These are phyloP conservation scores for Clarias pachynema DNA, from an alignment of 2,797 vertebrate genomes.

Conservation along the genomic window DNA sequence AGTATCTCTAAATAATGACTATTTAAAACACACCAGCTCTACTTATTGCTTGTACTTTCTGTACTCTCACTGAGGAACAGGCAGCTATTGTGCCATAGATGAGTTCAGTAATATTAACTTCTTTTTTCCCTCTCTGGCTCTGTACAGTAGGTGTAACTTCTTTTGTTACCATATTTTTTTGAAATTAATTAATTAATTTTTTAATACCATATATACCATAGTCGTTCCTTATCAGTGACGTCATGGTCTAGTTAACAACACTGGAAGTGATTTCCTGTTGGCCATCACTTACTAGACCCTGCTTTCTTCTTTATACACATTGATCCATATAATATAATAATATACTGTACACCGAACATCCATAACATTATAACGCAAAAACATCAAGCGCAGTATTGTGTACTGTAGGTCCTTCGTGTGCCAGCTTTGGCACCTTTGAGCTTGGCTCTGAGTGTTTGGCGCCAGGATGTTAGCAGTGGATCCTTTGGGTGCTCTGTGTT, in stretches of 20 bases:
- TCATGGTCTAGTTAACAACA: not conserved
- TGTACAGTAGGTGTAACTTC: not conserved
- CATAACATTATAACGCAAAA: no score
- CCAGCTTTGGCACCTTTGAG: no score
- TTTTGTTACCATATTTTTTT: not conserved
- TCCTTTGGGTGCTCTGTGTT: no score
- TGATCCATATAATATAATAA: not conserved
- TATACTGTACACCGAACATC: not conserved
- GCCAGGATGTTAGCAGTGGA: no score
- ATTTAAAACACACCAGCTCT: conserved; percentile 23
- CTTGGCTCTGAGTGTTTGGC: no score
- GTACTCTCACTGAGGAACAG: conserved; percentile 12
- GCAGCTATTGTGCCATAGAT: not conserved
- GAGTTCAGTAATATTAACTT: not conserved
- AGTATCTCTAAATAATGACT: conserved; percentile 23
- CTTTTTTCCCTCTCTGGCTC: not conserved
- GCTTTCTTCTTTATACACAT: not conserved
- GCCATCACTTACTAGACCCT: not conserved
- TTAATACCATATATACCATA: no score
- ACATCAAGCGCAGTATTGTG: no score
- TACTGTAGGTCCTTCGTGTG: no score
- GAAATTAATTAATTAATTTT: no score
- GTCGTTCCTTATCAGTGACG: not conserved
- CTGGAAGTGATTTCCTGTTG: not conserved
- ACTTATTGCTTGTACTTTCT: not conserved